phyloP scores from a whole-genome alignment of 1,140 invertebrate genomes.

The Zaprionus tsacasi region DNA sequence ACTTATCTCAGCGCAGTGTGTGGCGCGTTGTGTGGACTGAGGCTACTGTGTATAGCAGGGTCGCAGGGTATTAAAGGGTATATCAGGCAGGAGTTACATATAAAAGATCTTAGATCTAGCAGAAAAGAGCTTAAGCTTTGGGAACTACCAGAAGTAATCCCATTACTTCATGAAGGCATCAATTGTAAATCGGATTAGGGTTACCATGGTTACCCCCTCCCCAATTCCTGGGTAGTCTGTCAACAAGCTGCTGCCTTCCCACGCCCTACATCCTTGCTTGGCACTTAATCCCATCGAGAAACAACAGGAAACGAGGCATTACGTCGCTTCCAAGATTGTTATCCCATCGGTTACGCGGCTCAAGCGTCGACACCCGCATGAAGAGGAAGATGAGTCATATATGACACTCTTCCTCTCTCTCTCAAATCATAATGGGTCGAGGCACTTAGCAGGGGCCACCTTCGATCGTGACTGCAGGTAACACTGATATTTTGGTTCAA shows the following conservation, averaged over 20 bases:
- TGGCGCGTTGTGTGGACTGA: constrained; percentile 10
- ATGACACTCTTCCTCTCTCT: constrained; percentile 53
- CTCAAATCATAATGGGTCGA: constrained; percentile 66
- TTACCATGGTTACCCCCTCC: not conserved
- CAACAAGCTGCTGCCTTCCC: constrained; percentile 35
- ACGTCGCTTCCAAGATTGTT: constrained; percentile 33
- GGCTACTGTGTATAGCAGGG: constrained; percentile 60
- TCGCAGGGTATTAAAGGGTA: constrained; percentile 50
- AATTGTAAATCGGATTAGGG: not conserved
- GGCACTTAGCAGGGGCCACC: constrained; percentile 65
- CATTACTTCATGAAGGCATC: not conserved
- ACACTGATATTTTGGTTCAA: constrained; percentile 61
- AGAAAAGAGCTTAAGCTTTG: not conserved
- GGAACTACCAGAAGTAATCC: not conserved
- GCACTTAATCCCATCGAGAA: constrained; percentile 44
- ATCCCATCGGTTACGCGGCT: constrained; percentile 50
- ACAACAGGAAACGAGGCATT: constrained; percentile 60
- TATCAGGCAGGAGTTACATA: not conserved
- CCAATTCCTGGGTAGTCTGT: not conserved
- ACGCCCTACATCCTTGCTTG: constrained; percentile 26
- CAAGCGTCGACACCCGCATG: constrained; percentile 62
- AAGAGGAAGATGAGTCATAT: constrained; percentile 60
- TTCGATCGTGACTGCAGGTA: constrained; percentile 51
- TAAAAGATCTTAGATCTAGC: too few species aligned
- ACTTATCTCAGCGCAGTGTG: constrained; percentile 4